These are phyloP conservation scores for Idaea dimidiata DNA, from an alignment of 2,888 invertebrate genomes.

Conservation along the genomic window DNA sequence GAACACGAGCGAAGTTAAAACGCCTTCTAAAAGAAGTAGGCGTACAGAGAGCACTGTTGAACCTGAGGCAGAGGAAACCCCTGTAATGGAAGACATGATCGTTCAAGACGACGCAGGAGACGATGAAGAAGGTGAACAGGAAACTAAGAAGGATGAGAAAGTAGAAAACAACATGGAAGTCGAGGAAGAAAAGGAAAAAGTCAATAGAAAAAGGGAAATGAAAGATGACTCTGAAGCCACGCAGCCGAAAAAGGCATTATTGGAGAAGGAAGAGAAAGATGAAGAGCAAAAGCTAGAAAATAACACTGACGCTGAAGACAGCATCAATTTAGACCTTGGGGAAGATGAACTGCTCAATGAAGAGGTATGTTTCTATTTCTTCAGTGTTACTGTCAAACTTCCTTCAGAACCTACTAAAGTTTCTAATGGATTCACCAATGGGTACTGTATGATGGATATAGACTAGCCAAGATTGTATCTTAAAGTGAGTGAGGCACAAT, in stretches of 20 bases:
- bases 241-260: conserved; percentile 61
- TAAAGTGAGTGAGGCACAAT: conserved; percentile 7
- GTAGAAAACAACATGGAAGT: conserved; percentile 54
- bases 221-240: conserved; percentile 59
- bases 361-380: conserved; percentile 84
- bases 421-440: conserved; percentile 48
- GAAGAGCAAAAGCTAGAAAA: conserved; percentile 73
- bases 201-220: conserved; percentile 61
- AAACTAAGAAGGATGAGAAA: conserved; percentile 26
- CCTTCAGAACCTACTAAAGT: conserved; percentile 46
- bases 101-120: conserved; percentile 73
- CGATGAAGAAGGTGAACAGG: conserved; percentile 60
- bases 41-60: conserved; percentile 65
- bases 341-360: conserved; percentile 91
- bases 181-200: conserved; percentile 57
- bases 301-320: conserved; percentile 87
- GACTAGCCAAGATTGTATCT: conserved; percentile 41
- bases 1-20: conserved; percentile 61
- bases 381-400: conserved; percentile 65
- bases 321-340: conserved; percentile 89
- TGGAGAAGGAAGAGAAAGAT: conserved; percentile 58
- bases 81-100: conserved; percentile 73
- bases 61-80: conserved; percentile 65
- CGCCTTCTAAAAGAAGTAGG: conserved; percentile 68
- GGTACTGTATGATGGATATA: conserved; percentile 57